Conservation (phyloP, 2,888 invertebrate species). For the Oscheius sp. region DNA sequence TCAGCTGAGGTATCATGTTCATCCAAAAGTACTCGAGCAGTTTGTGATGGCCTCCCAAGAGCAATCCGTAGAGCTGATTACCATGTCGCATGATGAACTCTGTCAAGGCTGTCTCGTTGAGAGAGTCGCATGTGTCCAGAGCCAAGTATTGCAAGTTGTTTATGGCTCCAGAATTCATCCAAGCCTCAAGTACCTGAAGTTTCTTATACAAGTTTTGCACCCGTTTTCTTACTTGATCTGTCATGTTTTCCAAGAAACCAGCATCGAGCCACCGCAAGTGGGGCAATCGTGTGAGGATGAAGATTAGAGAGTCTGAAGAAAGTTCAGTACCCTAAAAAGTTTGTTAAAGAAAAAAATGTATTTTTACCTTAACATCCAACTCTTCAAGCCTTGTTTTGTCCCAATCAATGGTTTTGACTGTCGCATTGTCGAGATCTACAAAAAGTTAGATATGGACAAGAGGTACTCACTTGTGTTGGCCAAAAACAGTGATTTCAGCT, state of each 20-base stretch:
- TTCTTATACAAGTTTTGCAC: neutral
- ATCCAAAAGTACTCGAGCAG: conserved; percentile 98
- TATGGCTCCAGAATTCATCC: conserved; percentile 85
- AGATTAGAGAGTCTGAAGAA: conserved; percentile 90
- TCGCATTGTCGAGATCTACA: conserved; percentile 87
- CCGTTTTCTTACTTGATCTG: conserved; percentile 81
- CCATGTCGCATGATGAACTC: conserved; percentile 92
- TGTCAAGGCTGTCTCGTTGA: conserved; percentile 90
- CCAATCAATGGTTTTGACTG: conserved; percentile 97
- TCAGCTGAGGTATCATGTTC: conserved; percentile 89
- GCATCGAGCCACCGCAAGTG: conserved; percentile 89
- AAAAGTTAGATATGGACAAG: neutral
- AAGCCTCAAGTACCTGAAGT: conserved; percentile 84
- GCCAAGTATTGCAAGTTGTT: conserved; percentile 88
- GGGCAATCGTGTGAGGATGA: conserved; percentile 89
- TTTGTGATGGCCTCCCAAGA: conserved; percentile 89
- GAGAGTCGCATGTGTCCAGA: conserved; percentile 92
- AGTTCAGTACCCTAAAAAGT: conserved; percentile 86
- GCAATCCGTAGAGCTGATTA: conserved; percentile 87
- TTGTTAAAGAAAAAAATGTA: neutral
- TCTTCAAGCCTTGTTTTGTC: conserved; percentile 91
- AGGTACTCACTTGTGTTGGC: conserved; percentile 88
- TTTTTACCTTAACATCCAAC: conserved; percentile 81
- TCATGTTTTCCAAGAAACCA: conserved; percentile 96
- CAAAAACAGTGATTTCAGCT: conserved; percentile 91